Evolutionary conservation across 1,140 invertebrate genomes (phyloP).

Genomic region (Archivesica marissinica): DNA sequence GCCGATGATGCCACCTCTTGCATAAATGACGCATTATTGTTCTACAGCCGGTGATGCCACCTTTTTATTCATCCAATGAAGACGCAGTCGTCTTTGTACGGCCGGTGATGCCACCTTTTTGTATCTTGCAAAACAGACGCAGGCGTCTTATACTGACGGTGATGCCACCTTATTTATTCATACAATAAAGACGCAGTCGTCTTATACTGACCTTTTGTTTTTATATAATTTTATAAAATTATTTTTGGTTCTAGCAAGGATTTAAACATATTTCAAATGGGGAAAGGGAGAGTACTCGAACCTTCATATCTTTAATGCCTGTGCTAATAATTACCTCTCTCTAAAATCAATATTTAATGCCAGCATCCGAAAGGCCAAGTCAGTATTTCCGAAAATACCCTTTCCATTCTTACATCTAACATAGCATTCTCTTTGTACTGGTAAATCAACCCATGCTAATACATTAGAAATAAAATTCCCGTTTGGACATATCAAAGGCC

Average conservation of each 20-base stretch:
- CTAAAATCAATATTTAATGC: conserved; percentile 40
- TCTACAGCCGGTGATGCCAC: neutral
- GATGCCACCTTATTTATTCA: neutral
- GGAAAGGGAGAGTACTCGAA: no score
- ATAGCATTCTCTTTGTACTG: conserved; percentile 20
- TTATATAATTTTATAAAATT: no score
- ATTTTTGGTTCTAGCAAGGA: no score
- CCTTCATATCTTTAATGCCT: no score
- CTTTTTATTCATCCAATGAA: neutral
- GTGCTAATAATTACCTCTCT: neutral
- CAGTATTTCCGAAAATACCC: conserved; percentile 50
- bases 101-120: neutral
- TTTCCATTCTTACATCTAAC: conserved; percentile 14
- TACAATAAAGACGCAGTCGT: neutral
- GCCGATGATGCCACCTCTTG: no score
- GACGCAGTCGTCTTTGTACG: neutral
- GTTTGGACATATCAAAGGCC: conserved; percentile 31
- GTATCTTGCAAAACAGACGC: neutral
- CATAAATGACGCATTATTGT: neutral
- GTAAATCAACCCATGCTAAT: conserved; percentile 31
- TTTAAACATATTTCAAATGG: no score
- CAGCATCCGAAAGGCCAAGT: conserved; percentile 43
- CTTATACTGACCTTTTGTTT: no score
- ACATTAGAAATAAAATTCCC: conserved; percentile 29
- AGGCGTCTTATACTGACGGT: neutral